Percentiles rank a stretch among this genome's conserved stretches.
Evolutionary conservation across 1,140 invertebrate species (phyloP).

Genomic region (Heterodera carotae): DNA sequence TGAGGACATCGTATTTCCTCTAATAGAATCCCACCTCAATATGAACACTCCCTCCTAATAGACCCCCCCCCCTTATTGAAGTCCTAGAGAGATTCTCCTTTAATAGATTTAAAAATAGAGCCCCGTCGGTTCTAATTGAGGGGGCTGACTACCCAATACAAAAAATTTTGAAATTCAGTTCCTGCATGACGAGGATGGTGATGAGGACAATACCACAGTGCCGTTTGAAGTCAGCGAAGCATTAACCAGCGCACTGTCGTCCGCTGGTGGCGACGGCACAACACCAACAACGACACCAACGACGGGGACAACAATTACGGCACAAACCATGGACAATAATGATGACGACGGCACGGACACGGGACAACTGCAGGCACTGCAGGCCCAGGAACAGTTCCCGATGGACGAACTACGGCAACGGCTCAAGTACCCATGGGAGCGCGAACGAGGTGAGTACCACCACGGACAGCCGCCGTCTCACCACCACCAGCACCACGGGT

Average conservation of each 20-base stretch:
- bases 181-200: conserved; percentile 16
- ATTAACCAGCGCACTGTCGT: conserved; percentile 24
- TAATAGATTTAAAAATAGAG: no score
- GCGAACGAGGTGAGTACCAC: conserved; percentile 10
- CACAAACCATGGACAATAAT: not conserved
- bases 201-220: not conserved
- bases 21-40: no score
- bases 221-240: conserved; percentile 35
- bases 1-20: no score
- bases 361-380: not conserved
- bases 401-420: not conserved
- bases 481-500: no score
- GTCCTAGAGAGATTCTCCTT: no score
- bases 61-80: no score
- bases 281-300: not conserved
- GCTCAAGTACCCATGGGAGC: conserved; percentile 23
- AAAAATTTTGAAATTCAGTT: no score
- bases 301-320: no score
- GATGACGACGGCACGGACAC: not conserved
- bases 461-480: no score
- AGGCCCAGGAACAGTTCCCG: conserved; percentile 19
- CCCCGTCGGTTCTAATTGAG: no score
- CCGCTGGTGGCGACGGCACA: not conserved
- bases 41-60: no score
- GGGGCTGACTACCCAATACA: no score